Evolutionary conservation across 2,888 invertebrate genomes (phyloP).

Genomic region (Pinctada fucata): DNA sequence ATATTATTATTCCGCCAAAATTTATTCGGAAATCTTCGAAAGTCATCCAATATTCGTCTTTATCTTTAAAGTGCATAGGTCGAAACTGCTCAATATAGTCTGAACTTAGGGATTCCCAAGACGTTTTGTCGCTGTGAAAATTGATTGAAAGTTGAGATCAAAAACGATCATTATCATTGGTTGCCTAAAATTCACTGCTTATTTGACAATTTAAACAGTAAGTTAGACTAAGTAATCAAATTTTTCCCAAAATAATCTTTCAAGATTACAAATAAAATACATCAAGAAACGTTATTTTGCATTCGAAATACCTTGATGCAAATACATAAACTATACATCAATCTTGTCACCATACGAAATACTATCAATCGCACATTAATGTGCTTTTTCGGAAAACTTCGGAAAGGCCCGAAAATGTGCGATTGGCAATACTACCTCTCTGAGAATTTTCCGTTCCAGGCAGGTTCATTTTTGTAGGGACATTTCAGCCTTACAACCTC

Average conservation of each 20-base stretch:
- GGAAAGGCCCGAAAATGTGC: no score
- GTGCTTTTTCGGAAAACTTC: no score
- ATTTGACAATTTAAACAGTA: no score
- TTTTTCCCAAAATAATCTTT: background rate
- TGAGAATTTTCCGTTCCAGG: constrained; percentile 69
- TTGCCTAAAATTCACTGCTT: no score
- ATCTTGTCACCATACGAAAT: no score
- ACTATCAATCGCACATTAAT: no score
- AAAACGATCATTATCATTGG: no score
- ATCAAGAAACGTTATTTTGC: no score
- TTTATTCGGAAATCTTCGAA: constrained; percentile 68
- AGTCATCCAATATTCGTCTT: constrained; percentile 71
- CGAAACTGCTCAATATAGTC: constrained; percentile 65
- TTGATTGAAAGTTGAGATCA: background rate
- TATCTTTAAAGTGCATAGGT: constrained; percentile 64
- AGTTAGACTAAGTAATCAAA: no score
- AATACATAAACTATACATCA: no score
- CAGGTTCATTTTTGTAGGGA: constrained; percentile 62
- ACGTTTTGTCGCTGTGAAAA: constrained; percentile 56
- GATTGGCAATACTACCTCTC: constrained; percentile 50
- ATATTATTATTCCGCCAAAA: constrained; percentile 70
- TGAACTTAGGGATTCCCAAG: constrained; percentile 65
- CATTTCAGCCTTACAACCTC: constrained; percentile 70
- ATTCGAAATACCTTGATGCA: no score
- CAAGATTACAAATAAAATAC: background rate